Conservation (phyloP, 2,113 vertebrate genomes). For the Isichthys henryi region DNA sequence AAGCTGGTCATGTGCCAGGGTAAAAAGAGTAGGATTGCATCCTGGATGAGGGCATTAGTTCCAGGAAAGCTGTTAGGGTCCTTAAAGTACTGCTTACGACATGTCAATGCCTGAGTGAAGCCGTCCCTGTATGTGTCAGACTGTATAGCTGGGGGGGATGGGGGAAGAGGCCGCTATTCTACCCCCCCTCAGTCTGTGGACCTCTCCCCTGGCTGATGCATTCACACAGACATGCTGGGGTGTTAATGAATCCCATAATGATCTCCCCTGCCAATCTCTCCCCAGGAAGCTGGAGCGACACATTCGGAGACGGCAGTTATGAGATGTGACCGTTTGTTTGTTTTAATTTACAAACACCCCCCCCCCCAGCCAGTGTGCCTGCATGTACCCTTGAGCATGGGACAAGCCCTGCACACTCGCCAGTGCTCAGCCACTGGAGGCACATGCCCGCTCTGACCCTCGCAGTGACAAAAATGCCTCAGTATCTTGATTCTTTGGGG, state of each 20-base stretch:
- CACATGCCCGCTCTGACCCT: background rate
- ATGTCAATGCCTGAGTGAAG: background rate
- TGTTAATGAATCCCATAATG: conserved; percentile 1
- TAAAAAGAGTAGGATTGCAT: background rate
- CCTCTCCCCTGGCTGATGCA: background rate
- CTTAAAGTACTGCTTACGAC: background rate
- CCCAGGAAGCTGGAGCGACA: background rate
- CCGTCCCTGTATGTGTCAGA: background rate
- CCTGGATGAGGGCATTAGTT: background rate
- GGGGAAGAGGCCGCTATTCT: background rate
- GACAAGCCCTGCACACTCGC: background rate
- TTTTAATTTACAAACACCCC: background rate
- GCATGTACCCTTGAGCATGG: too few species aligned
- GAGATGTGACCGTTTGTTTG: background rate
- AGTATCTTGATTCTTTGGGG: background rate
- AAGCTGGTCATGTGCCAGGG: background rate
- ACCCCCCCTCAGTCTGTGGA: background rate
- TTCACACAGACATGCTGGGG: background rate
- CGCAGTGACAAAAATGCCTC: background rate
- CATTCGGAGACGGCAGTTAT: background rate
- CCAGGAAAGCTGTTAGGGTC: background rate
- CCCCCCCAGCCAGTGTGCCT: background rate
- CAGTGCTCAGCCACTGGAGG: background rate
- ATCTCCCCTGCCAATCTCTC: background rate
- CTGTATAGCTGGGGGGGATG: background rate